These are phyloP conservation scores for Kradibia gibbosae DNA, from an alignment of 1,140 invertebrate genomes.

Conservation along the genomic window DNA sequence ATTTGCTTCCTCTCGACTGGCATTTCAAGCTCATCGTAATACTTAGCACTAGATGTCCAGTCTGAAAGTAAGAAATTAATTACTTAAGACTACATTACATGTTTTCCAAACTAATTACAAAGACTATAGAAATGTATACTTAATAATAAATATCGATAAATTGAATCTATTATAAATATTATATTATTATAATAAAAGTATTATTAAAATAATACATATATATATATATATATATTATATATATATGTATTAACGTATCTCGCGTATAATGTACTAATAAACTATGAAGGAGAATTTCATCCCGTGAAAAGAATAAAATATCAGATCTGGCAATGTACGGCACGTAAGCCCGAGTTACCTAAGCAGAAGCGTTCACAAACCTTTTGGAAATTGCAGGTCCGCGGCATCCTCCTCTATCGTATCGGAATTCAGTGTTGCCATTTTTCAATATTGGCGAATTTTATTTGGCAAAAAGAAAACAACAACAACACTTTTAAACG, in stretches of 20 bases:
- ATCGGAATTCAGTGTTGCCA: conserved; percentile 71
- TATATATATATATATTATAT: background rate
- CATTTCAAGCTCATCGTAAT: conserved; percentile 57
- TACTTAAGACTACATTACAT: conserved; percentile 63
- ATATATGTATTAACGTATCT: background rate
- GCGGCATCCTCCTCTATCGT: conserved; percentile 88
- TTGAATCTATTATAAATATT: background rate
- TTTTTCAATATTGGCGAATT: conserved; percentile 45
- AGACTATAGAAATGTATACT: conserved; percentile 18
- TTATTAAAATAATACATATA: background rate
- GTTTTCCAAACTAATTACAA: no score
- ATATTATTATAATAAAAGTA: background rate
- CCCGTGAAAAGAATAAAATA: no score
- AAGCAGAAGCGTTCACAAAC: conserved; percentile 66
- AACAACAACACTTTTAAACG: no score
- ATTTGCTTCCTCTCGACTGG: conserved; percentile 64
- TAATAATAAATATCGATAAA: no score
- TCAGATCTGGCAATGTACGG: no score
- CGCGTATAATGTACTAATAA: no score
- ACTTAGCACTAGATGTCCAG: conserved; percentile 56
- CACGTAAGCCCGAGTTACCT: no score
- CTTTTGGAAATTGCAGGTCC: conserved; percentile 90
- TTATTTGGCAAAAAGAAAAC: no score
- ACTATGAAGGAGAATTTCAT: no score
- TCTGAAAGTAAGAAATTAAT: conserved; percentile 68